Evolutionary conservation across 1,140 invertebrate genomes (phyloP), one percentile per base, ranked within the genome.

Genomic region (Cheumatopsyche charites): DNA sequence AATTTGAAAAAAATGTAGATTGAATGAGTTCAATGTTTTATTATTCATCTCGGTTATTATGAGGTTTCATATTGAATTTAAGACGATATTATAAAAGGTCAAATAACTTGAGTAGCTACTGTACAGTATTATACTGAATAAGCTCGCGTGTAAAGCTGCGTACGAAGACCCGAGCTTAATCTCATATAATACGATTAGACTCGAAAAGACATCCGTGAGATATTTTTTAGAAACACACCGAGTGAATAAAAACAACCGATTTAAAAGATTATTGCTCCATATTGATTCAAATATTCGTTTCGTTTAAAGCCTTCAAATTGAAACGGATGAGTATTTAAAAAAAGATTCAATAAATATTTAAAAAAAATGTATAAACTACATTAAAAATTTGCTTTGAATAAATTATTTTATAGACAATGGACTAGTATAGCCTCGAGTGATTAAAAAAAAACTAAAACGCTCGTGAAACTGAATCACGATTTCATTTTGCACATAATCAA

Each of bases 131-230:
- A 52, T 55, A 68, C 19, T 23, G 29, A 55, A 55, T 58, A 68
- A 68, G 42, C 43, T 43, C 66, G 6, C 13, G 49, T 58, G 47
- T 68, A 68, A n/a, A 26, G 23, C 66, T 36, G 17, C 66, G 25
- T 58, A 55, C 66, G 41, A 42, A 29, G 47, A 7, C 66, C 43
- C 29, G 47, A 42, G 26, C 66, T 25, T 68, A 68, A 68, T 68
- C 66, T 43, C 23, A 25, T 26, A 36, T 68, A 68, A 68, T 68
- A 45, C 66, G 66, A 68, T 68, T 68, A 68, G 21, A 23, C 43
- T 29, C 23, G 25, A 15, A 36, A 26, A 68, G 66, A 68, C 66
- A 68, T 68, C 66, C 66, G 66, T 68, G 66, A 68, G 66, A 68
- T 58, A 55, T 43, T 68, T 68, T 68, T 68, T 43, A 9, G 41